Percentiles rank a stretch among this genome's conserved stretches.
These are phyloP conservation scores for Conus ventricosus DNA, from an alignment of 1,140 invertebrate species.

Conservation along the genomic window DNA sequence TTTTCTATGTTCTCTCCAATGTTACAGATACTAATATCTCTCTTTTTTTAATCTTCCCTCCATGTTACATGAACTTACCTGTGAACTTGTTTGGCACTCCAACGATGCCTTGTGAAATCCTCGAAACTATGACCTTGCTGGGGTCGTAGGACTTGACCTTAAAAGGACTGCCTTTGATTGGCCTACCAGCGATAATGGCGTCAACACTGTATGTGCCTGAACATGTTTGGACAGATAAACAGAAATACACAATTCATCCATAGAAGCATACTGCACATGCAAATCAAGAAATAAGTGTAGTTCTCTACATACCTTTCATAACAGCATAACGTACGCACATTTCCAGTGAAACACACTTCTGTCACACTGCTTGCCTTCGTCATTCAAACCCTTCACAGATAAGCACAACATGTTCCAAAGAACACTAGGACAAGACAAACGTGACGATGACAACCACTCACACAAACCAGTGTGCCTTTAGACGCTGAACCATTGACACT, in stretches of 20 bases:
- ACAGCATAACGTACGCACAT: too few relatives aligned
- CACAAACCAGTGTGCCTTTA: too few relatives aligned
- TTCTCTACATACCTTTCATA: too few relatives aligned
- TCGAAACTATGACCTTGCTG: constrained; percentile 91
- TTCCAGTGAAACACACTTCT: too few relatives aligned
- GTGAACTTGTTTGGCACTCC: constrained; percentile 94
- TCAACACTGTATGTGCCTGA: constrained; percentile 88
- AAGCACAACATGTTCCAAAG: too few relatives aligned
- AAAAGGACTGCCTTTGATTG: constrained; percentile 93
- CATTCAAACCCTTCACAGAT: too few relatives aligned
- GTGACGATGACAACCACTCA: background rate
- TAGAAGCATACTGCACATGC: background rate
- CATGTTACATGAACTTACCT: constrained; percentile 78
- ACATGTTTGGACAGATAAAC: constrained; percentile 29
- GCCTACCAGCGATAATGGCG: constrained; percentile 92
- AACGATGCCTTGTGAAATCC: constrained; percentile 89
- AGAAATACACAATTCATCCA: background rate
- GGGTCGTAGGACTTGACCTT: constrained; percentile 93
- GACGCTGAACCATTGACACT: too few relatives aligned
- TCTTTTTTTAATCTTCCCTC: too few relatives aligned
- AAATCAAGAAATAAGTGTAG: background rate
- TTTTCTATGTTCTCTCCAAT: too few relatives aligned
- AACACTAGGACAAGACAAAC: too few relatives aligned
- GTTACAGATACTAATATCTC: too few relatives aligned
- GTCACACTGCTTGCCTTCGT: too few relatives aligned